Evolutionary conservation across 2,113 vertebrate genomes (phyloP).

Genomic region (Ophiodon elongatus): DNA sequence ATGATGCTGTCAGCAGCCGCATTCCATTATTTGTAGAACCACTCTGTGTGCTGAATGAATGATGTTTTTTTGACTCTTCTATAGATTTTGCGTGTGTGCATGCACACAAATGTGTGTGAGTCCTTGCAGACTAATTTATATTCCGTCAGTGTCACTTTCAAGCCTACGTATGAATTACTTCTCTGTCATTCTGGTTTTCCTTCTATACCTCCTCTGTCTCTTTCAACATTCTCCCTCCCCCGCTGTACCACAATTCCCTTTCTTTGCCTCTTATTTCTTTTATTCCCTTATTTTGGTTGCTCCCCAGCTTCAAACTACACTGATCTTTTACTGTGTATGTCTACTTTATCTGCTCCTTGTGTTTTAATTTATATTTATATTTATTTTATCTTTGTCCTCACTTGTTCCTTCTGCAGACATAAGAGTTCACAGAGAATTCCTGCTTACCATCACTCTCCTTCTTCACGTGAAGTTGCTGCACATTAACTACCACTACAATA

Average conservation of each 20-base stretch:
- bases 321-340: conserved; percentile 5
- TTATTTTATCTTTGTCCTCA: conserved; percentile 3
- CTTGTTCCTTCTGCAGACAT: background rate
- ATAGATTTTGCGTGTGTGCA: conserved; percentile 14
- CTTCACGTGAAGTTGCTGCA: background rate
- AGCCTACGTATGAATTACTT: conserved; percentile 63
- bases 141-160: conserved; percentile 57
- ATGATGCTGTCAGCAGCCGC: background rate
- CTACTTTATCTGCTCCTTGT: conserved; percentile 8
- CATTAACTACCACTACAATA: background rate
- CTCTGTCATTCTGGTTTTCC: conserved; percentile 35
- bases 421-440: background rate
- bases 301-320: conserved; percentile 9
- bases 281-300: conserved; percentile 3
- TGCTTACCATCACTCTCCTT: background rate
- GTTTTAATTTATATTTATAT: background rate
- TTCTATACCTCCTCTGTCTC: background rate
- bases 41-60: conserved; percentile 38
- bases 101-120: conserved; percentile 19
- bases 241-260: conserved; percentile 8
- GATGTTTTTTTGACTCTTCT: conserved; percentile 42
- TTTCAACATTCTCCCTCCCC: conserved; percentile 20
- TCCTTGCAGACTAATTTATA: conserved; percentile 55
- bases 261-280: conserved; percentile 5
- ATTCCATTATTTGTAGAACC: background rate